These are phyloP conservation scores for Hippasteria phrygiana DNA, from an alignment of 53 echinoderm and acorn worm species.

Conservation along the genomic window DNA sequence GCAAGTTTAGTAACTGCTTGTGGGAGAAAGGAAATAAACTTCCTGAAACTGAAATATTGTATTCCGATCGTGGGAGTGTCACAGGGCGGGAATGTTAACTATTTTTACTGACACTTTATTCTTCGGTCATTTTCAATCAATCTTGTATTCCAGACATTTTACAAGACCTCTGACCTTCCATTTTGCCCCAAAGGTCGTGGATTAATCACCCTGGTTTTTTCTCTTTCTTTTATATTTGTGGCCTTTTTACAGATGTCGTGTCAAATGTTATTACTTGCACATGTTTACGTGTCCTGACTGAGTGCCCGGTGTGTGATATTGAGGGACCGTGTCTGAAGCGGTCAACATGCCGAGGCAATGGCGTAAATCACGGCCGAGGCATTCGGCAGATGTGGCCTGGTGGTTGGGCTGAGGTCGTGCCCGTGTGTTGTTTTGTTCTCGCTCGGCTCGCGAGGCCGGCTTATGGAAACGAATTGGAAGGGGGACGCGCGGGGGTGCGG, in stretches of 20 bases:
- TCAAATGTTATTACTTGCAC: constrained; percentile 38
- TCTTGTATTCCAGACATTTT: constrained; percentile 46
- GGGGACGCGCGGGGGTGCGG: constrained; percentile 19
- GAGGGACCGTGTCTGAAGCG: constrained; percentile 57
- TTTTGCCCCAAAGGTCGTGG: constrained; percentile 28
- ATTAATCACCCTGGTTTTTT: constrained; percentile 38
- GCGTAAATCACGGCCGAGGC: constrained; percentile 58
- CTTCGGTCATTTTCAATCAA: constrained; percentile 52
- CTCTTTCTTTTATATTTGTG: not conserved
- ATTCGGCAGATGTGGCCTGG: constrained; percentile 50
- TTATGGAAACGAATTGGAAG: not conserved
- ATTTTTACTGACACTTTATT: constrained; percentile 15
- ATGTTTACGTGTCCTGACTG: constrained; percentile 44
- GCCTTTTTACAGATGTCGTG: not conserved
- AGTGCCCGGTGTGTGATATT: constrained; percentile 1
- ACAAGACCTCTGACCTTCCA: constrained; percentile 43
- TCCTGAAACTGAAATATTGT: not conserved
- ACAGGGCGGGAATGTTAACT: not conserved
- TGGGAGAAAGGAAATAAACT: not conserved
- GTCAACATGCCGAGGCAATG: constrained; percentile 10
- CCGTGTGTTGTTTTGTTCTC: not conserved
- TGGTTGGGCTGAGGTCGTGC: not conserved
- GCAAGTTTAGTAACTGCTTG: not conserved
- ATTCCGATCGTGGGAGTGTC: not conserved
- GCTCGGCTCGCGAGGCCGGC: not conserved